Conservation (phyloP, 2,888 invertebrate species). For the Rutpela maculata region DNA sequence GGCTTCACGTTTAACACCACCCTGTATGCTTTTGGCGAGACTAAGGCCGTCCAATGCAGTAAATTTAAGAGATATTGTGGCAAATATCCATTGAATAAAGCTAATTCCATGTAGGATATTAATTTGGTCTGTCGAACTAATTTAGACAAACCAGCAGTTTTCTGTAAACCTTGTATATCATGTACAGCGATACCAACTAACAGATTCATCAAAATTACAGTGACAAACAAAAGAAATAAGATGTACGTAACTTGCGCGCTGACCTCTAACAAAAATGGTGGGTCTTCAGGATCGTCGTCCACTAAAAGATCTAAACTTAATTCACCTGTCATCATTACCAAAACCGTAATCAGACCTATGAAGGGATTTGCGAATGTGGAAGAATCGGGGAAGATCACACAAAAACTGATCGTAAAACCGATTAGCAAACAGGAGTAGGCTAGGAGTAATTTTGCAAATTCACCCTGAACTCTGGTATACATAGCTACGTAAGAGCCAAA, state of each 20-base stretch:
- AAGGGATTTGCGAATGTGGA: conserved; percentile 90
- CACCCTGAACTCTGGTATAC: conserved; percentile 91
- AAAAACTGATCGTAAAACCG: conserved; percentile 91
- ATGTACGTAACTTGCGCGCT: conserved; percentile 90
- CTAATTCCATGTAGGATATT: conserved; percentile 90
- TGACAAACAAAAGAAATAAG: conserved; percentile 87
- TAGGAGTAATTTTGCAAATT: conserved; percentile 89
- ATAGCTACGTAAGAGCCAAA: conserved; percentile 94
- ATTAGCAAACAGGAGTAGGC: conserved; percentile 90
- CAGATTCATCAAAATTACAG: conserved; percentile 90
- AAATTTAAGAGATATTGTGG: conserved; percentile 85
- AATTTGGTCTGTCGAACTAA: conserved; percentile 89
- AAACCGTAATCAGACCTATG: conserved; percentile 88
- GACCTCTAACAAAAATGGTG: conserved; percentile 85
- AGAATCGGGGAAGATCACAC: conserved; percentile 90
- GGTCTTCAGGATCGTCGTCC: conserved; percentile 85
- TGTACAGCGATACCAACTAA: conserved; percentile 92
- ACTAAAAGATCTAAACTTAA: conserved; percentile 85
- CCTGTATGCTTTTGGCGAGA: conserved; percentile 88
- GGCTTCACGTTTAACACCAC: conserved; percentile 90
- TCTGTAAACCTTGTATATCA: conserved; percentile 89
- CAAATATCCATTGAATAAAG: conserved; percentile 86
- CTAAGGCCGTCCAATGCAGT: conserved; percentile 85
- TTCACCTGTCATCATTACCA: conserved; percentile 94
- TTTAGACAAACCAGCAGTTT: conserved; percentile 89